Conservation (phyloP, 2,888 invertebrate genomes). For the Xiphydria camelus region DNA sequence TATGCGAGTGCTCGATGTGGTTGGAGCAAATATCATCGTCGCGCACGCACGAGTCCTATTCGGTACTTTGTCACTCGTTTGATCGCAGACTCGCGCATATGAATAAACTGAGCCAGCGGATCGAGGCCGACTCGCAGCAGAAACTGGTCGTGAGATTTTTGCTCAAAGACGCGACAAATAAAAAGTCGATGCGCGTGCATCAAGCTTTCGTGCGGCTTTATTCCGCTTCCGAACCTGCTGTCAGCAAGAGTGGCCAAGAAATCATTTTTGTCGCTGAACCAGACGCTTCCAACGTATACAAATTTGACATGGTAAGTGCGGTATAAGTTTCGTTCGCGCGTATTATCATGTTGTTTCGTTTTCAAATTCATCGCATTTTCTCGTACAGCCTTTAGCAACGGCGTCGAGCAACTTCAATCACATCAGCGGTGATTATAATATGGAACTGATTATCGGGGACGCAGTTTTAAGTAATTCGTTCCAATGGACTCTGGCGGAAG, state of each 20-base stretch:
- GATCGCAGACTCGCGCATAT: constrained; percentile 74
- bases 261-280: constrained; percentile 93
- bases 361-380: constrained; percentile 6
- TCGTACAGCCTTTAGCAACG: constrained; percentile 72
- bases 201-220: constrained; percentile 86
- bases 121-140: constrained; percentile 89
- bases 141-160: constrained; percentile 82
- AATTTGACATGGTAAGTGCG: constrained; percentile 81
- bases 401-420: constrained; percentile 78
- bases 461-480: constrained; percentile 87
- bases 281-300: constrained; percentile 77
- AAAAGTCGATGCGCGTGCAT: constrained; percentile 74
- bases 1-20: no score
- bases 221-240: constrained; percentile 50
- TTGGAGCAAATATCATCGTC: no score
- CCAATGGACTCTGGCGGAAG: constrained; percentile 81
- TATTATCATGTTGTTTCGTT: constrained; percentile 2
- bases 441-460: constrained; percentile 90
- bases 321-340: not conserved
- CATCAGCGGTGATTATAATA: constrained; percentile 76
- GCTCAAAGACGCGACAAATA: constrained; percentile 71
- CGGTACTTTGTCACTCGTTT: no score
- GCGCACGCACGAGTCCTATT: no score
- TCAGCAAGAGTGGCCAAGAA: constrained; percentile 70
- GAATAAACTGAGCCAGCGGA: constrained; percentile 67